Conservation (phyloP, 2,888 invertebrate species). For the Pasiphila rectangulata region DNA sequence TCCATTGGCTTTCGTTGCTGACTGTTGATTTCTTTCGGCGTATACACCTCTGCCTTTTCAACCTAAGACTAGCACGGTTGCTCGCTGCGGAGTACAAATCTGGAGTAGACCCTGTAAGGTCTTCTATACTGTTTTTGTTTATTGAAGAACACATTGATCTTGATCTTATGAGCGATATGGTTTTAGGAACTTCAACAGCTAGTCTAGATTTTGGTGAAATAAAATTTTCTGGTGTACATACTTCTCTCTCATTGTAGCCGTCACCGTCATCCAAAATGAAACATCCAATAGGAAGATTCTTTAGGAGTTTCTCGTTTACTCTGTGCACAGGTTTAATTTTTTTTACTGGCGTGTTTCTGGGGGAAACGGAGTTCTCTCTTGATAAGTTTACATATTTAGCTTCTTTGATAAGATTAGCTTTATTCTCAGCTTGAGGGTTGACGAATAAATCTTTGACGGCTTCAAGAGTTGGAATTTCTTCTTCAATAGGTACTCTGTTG, state of each 20-base stretch:
- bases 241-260: conserved; percentile 76
- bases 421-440: conserved; percentile 65
- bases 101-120: conserved; percentile 62
- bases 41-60: conserved; percentile 81
- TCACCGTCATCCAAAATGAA: conserved; percentile 73
- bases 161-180: conserved; percentile 53
- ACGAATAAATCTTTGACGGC: conserved; percentile 66
- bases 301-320: conserved; percentile 63
- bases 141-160: conserved; percentile 60
- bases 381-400: conserved; percentile 69
- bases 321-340: conserved; percentile 56
- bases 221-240: conserved; percentile 65
- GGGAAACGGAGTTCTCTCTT: conserved; percentile 70
- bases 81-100: conserved; percentile 54
- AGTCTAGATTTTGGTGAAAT: conserved; percentile 38
- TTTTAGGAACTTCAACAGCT: conserved; percentile 32
- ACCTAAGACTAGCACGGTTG: conserved; percentile 55
- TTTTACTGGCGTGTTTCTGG: conserved; percentile 62
- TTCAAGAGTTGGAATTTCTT: conserved; percentile 55
- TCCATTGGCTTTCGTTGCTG: conserved; percentile 64
- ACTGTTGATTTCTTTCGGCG: conserved; percentile 75
- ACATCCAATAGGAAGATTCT: conserved; percentile 71
- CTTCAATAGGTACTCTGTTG: conserved; percentile 40
- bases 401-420: conserved; percentile 69
- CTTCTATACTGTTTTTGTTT: conserved; percentile 48